Evolutionary conservation across 2,113 vertebrate genomes (phyloP).

Genomic region (Myrmecobius fasciatus): DNA sequence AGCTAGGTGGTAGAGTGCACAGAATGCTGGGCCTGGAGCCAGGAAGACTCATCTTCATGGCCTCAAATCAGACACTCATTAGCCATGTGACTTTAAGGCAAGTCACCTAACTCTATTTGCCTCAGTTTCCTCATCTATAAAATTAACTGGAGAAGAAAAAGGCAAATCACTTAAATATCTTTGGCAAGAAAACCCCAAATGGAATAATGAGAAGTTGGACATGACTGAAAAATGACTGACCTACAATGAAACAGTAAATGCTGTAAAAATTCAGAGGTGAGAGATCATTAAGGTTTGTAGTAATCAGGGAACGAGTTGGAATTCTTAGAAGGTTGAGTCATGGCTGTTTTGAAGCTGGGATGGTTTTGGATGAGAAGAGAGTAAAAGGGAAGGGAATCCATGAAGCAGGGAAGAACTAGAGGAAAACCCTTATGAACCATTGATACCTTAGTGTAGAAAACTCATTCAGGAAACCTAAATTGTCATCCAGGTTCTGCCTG

Average conservation of each 20-base stretch:
- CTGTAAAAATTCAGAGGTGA: background rate
- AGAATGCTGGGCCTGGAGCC: no score
- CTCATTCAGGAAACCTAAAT: background rate
- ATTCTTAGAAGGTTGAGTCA: background rate
- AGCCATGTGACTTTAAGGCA: background rate
- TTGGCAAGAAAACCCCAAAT: background rate
- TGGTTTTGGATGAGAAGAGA: background rate
- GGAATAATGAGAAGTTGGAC: background rate
- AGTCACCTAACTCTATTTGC: background rate
- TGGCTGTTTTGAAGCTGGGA: background rate
- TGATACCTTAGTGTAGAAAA: background rate
- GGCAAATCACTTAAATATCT: no score
- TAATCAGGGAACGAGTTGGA: background rate
- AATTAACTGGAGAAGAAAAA: background rate
- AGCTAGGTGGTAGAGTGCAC: no score
- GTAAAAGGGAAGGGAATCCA: background rate
- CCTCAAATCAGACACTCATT: background rate
- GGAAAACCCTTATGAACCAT: background rate
- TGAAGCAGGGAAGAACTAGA: background rate
- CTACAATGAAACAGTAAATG: background rate
- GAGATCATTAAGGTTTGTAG: background rate
- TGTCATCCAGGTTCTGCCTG: background rate
- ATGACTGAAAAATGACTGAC: background rate
- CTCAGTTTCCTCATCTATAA: background rate
- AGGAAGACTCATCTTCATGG: background rate